Evolutionary conservation across 2,113 vertebrate genomes (phyloP).

Genomic region (Mungos mungo): DNA sequence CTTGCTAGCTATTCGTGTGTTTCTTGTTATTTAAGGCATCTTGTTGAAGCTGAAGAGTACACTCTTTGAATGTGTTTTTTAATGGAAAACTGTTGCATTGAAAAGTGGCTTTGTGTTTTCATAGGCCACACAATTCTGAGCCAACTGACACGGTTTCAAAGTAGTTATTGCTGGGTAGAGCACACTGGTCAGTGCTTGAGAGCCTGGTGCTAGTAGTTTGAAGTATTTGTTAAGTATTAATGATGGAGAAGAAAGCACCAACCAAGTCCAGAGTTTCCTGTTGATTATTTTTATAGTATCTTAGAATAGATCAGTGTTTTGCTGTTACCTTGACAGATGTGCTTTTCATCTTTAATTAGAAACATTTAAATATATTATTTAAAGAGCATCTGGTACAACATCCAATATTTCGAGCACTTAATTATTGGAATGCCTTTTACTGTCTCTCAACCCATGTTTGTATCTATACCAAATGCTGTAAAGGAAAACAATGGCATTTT

Average conservation of each 20-base stretch:
- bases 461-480: not conserved
- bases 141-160: not conserved
- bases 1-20: not conserved
- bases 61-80: slow-evolving; percentile 14
- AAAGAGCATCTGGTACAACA: not conserved
- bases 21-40: slow-evolving; percentile 37
- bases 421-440: not conserved
- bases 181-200: not conserved
- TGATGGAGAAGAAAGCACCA: not conserved
- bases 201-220: not conserved
- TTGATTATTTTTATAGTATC: not conserved
- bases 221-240: slow-evolving; percentile 1
- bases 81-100: slow-evolving; percentile 20
- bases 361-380: not conserved
- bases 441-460: not conserved
- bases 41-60: slow-evolving; percentile 30
- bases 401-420: not conserved
- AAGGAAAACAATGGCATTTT: not conserved
- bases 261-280: not conserved
- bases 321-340: not conserved
- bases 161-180: not conserved
- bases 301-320: slow-evolving; percentile 6
- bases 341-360: not conserved
- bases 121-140: slow-evolving; percentile 18
- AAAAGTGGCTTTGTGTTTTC: slow-evolving; percentile 51